Conservation (phyloP, 92 coral and sea anemone genomes). For the Umimayanthus chanpuru region DNA sequence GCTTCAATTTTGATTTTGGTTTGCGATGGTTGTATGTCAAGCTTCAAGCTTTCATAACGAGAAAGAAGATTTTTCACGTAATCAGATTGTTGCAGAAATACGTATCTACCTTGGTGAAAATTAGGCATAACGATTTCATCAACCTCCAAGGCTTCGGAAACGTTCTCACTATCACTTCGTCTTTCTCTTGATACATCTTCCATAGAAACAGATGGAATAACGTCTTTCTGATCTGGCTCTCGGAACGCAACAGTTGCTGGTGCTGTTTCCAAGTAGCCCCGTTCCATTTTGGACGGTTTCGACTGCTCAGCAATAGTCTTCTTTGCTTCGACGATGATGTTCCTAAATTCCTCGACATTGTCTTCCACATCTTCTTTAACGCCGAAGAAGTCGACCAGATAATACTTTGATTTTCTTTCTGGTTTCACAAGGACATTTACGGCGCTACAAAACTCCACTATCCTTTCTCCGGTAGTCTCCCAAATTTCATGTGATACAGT, state of each 20-base stretch:
- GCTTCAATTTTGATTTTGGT: constrained; percentile 10
- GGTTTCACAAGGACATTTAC: constrained; percentile 9
- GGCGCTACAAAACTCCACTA: constrained; percentile 11
- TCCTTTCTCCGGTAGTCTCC: background rate
- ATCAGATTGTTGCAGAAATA: constrained; percentile 3
- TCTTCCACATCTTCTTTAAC: constrained; percentile 41
- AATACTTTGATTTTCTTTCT: background rate
- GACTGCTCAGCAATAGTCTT: background rate
- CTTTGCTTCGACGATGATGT: constrained; percentile 28
- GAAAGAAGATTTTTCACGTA: background rate
- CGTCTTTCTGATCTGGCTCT: background rate
- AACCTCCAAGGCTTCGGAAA: background rate
- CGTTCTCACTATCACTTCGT: background rate
- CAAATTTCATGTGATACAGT: constrained; percentile 11
- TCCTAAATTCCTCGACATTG: constrained; percentile 27
- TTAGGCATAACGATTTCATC: background rate
- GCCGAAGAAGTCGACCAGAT: constrained; percentile 43
- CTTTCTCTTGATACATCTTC: background rate
- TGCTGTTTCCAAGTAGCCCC: constrained; percentile 29
- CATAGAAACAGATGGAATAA: background rate
- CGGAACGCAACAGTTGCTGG: background rate
- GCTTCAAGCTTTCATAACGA: background rate
- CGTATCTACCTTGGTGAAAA: background rate
- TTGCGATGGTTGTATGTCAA: background rate
- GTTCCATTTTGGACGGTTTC: background rate